Base-by-base conservation (phyloP, 2,888 invertebrate species). In the Alcis repandata region DNA sequence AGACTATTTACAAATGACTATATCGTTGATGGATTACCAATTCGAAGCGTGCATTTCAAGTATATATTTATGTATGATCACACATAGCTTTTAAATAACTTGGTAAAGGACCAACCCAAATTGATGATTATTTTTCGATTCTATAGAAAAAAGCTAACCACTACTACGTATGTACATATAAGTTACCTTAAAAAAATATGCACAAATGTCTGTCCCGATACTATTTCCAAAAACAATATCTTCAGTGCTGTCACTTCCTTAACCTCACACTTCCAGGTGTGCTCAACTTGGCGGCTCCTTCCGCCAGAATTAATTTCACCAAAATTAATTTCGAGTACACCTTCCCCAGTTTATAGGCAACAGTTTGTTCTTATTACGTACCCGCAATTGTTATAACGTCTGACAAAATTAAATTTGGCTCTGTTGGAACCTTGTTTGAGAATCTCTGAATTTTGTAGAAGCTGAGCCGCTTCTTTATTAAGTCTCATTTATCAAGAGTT, bases 361-460 rank as follows among this genome's bases (percentile, higher is more conserved):
- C 83, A 80, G 81, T 83, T 82, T 79, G 83, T 83, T 80, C 81
- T 82, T 79, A 84, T 82, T 82, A 79, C 82, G 73, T 81, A 80
- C 68, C 84, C 83, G 69, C 81, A 78, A 77, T 66, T 76, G 78
- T 75, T 79, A 82, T 78, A 79, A 74, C 74, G 74, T 80, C 72
- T 78, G 78, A 73, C 67, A 74, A 73, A 77, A 82, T 84, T 83
- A 79, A 83, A 81, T 74, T 74, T 69, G 71, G 70, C 70, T 67
- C 64, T 65, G 49, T 22, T 51, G 41, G 49, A 43, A 40, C 63
- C 70, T 75, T 76, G 75, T 75, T 74, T 67, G 70, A 69, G 52
- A 48, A 71, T 68, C 68, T 71, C 60, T 68, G 59, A 62, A 74
- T 74, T 74, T 60, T 56, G 68, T 67, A 38, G 38, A 61, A 27